These are phyloP conservation scores for Orchesellides sinensis DNA, from an alignment of 2,888 invertebrate genomes.

Conservation along the genomic window DNA sequence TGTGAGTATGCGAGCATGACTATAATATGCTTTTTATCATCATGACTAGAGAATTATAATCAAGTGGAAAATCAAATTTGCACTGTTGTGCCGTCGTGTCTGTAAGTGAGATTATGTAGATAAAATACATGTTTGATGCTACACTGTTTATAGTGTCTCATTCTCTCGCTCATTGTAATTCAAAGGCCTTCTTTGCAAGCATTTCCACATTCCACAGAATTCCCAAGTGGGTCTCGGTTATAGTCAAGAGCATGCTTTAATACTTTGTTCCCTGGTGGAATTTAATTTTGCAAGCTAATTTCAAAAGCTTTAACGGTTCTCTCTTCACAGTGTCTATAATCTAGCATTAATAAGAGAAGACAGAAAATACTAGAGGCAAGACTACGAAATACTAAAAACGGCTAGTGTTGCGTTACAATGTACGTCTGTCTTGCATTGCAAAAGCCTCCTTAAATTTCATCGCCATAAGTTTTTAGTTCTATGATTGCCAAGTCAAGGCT, in stretches of 20 bases:
- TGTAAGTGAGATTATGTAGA: too few relatives aligned
- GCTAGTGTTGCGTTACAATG: not conserved
- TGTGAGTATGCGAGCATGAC: too few relatives aligned
- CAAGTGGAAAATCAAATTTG: too few relatives aligned
- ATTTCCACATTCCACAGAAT: not conserved
- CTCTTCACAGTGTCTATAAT: not conserved
- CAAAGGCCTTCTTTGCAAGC: not conserved
- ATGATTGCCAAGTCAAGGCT: too few relatives aligned
- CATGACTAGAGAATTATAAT: too few relatives aligned
- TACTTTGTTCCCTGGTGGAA: conserved; percentile 10
- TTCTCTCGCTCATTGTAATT: not conserved
- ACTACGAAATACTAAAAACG: not conserved
- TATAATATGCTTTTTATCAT: too few relatives aligned
- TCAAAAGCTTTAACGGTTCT: conserved; percentile 5
- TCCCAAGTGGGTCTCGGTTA: too few relatives aligned
- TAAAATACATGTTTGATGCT: too few relatives aligned
- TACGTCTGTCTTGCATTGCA: not conserved
- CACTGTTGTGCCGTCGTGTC: too few relatives aligned
- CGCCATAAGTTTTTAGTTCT: too few relatives aligned
- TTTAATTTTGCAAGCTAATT: conserved; percentile 46
- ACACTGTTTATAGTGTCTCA: not conserved
- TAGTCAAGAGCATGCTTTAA: conserved; percentile 15
- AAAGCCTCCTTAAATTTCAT: too few relatives aligned
- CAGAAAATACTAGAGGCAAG: not conserved
- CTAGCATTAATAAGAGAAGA: not conserved